Base-by-base conservation (phyloP, 2,888 invertebrate species). In the Drosophila ezoana region DNA sequence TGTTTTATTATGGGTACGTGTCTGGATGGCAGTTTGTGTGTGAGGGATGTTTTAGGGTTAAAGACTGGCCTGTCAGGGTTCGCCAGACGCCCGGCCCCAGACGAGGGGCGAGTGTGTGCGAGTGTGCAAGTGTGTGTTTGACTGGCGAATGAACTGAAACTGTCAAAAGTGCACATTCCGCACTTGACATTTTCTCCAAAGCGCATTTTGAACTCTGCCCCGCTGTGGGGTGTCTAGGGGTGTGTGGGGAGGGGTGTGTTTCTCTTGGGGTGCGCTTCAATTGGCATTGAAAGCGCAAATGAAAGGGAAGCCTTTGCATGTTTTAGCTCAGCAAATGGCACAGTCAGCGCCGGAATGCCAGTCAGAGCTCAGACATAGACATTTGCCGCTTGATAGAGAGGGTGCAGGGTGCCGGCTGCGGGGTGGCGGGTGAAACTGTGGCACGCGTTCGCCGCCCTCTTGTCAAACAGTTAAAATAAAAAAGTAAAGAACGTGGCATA, bases 111-210 rank as follows among this genome's bases (percentile, higher is more conserved):
- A 14, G 53, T 18, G 13, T 18, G 48, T 37, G 51, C 16, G 47
- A 35, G 54, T 41, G 28, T 28, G 51, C 35, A 38, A 48, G 47
- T 45, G 38, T 62, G 65, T 72, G 75, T 67, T 43, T 79, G 81
- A 73, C 76, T 81, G 72, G 52, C 78, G 81, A 80, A 84, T 84
- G 86, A 87, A 80, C 83, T 85, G 85, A 89, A 90, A 89, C 89
- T 89, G 89, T 89, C 89, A 90, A 89, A 90, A 89, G 89, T 90
- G 89, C 90, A 89, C 89, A 89, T 89, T 87, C 84, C 88, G 79
- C 79, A 86, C 82, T 89, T 90, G 89, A 90, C 89, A 89, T 89
- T 84, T 89, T 78, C 18, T 67, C 66, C 74, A 79, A 82, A 86
- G 85, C 83, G 83, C 83, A 83, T 68, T 79, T 85, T 85, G 81